Evolutionary conservation across 2,888 invertebrate species (phyloP).

Genomic region (Ochropleura plecta): DNA sequence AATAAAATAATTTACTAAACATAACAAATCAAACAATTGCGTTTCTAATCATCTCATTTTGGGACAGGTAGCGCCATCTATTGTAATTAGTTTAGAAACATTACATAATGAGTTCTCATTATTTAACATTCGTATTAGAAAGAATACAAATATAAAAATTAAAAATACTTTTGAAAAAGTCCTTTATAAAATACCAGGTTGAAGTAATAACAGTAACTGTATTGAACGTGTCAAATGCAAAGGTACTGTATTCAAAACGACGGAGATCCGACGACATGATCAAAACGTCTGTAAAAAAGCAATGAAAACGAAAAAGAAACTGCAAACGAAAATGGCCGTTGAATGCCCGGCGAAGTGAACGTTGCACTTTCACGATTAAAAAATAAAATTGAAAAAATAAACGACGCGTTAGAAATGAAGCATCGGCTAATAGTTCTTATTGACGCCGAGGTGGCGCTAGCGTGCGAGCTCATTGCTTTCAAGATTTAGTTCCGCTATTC

Average conservation of each 20-base stretch:
- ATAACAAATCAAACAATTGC: constrained; percentile 4
- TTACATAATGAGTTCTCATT: constrained; percentile 56
- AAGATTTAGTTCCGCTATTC: constrained; percentile 86
- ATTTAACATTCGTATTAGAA: background rate
- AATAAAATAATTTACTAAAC: background rate
- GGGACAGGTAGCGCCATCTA: constrained; percentile 84
- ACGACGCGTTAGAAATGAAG: constrained; percentile 84
- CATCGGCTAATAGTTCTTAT: constrained; percentile 81
- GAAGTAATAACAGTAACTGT: constrained; percentile 42
- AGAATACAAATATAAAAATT: background rate
- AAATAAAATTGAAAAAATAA: constrained; percentile 84
- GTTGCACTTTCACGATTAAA: constrained; percentile 89
- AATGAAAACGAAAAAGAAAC: constrained; percentile 86
- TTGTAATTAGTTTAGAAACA: constrained; percentile 77
- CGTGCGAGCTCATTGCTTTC: constrained; percentile 61
- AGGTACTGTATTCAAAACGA: constrained; percentile 65
- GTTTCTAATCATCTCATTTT: constrained; percentile 46
- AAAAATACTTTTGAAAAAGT: background rate
- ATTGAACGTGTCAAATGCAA: constrained; percentile 52
- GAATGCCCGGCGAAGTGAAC: constrained; percentile 88
- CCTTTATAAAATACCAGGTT: constrained; percentile 9
- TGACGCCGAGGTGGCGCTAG: constrained; percentile 79
- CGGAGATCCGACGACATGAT: constrained; percentile 79
- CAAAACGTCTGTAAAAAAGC: constrained; percentile 86
- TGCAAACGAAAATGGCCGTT: constrained; percentile 85